Conservation (phyloP, 2,888 invertebrate genomes). For the Sarcophaga variegata region DNA sequence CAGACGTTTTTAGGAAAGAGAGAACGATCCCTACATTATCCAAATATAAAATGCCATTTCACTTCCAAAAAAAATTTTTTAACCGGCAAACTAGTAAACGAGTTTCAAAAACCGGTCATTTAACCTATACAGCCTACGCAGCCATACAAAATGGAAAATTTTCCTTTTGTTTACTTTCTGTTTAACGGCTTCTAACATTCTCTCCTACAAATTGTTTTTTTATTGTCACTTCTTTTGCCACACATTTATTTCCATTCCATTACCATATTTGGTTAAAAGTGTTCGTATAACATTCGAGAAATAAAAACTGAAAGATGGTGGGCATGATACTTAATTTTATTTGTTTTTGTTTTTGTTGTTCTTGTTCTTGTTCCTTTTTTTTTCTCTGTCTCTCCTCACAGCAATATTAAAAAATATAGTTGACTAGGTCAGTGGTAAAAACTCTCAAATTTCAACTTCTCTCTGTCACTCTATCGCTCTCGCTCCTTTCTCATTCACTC, state of each 20-base stretch:
- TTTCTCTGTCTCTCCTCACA: neutral
- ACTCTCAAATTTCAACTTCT: neutral
- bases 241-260: neutral
- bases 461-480: conserved; percentile 32
- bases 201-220: neutral
- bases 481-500: neutral
- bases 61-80: too few relatives aligned
- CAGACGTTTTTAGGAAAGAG: too few relatives aligned
- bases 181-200: neutral
- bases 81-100: too few relatives aligned
- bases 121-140: too few relatives aligned
- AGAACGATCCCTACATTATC: too few relatives aligned
- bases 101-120: too few relatives aligned
- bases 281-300: conserved; percentile 4
- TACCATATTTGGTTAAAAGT: conserved; percentile 42
- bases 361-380: neutral
- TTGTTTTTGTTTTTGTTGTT: neutral
- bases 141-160: too few relatives aligned
- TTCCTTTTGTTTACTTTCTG: too few relatives aligned
- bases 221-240: neutral
- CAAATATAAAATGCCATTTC: too few relatives aligned
- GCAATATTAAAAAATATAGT: conserved; percentile 35
- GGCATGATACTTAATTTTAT: neutral
- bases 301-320: neutral
- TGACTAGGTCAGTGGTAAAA: conserved; percentile 68